A percentile compares a stretch with the other conserved stretches of the same genome.
phyloP scores from a whole-genome alignment of 2,888 invertebrate species.

The Campoplex capitator region DNA sequence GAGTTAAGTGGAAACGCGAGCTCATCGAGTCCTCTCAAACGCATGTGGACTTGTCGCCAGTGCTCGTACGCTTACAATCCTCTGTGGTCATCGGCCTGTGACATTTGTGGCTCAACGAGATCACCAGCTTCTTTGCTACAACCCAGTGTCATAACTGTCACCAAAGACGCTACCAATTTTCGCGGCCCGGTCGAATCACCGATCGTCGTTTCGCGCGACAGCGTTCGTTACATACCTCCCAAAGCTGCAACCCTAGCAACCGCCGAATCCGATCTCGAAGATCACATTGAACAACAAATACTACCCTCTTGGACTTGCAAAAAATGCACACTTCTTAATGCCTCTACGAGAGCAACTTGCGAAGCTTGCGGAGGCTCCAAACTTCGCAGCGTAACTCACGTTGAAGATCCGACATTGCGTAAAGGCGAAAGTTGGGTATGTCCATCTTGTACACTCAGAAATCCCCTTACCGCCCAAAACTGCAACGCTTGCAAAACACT shows the following conservation, averaged over 20 bases:
- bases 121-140: slow-evolving; percentile 88
- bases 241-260: slow-evolving; percentile 82
- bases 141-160: slow-evolving; percentile 90
- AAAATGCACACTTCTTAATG: slow-evolving; percentile 95
- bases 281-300: slow-evolving; percentile 85
- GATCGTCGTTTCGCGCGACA: slow-evolving; percentile 83
- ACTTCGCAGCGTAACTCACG: slow-evolving; percentile 88
- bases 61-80: slow-evolving; percentile 96
- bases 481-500: slow-evolving; percentile 93
- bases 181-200: slow-evolving; percentile 81
- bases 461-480: slow-evolving; percentile 88
- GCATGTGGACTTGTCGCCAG: slow-evolving; percentile 95
- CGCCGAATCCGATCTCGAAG: slow-evolving; percentile 86
- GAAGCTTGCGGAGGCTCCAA: slow-evolving; percentile 95
- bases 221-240: slow-evolving; percentile 84
- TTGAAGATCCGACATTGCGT: slow-evolving; percentile 89
- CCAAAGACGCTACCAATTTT: slow-evolving; percentile 84
- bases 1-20: slow-evolving; percentile 65
- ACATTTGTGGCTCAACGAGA: slow-evolving; percentile 91
- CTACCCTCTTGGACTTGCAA: slow-evolving; percentile 91
- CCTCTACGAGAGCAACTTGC: slow-evolving; percentile 89
- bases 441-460: slow-evolving; percentile 93
- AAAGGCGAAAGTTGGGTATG: slow-evolving; percentile 90
- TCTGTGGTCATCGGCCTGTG: slow-evolving; percentile 92
- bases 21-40: slow-evolving; percentile 79